These are phyloP conservation scores for Tichodroma muraria DNA, from an alignment of 2,113 vertebrate genomes.

Conservation along the genomic window DNA sequence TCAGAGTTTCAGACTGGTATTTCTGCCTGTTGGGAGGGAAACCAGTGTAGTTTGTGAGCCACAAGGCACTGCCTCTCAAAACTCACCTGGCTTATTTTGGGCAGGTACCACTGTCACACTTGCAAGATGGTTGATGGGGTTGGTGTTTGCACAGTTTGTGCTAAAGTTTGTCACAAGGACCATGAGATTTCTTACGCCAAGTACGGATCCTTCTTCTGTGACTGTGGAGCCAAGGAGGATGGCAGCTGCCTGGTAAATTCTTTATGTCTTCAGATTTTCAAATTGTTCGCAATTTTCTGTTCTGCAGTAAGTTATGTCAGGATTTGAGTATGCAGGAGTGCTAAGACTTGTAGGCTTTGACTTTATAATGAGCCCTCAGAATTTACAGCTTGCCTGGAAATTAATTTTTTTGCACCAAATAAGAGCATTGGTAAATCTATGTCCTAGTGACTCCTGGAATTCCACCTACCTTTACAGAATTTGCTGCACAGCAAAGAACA, in stretches of 20 bases:
- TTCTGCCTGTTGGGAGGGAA: conserved; percentile 76
- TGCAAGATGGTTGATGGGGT: conserved; percentile 99
- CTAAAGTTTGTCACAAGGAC: conserved; percentile 99
- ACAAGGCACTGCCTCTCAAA: background rate
- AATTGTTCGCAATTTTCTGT: background rate
- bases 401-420: background rate
- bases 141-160: conserved; percentile 97
- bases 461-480: background rate
- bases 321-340: accelerated
- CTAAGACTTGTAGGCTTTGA: background rate
- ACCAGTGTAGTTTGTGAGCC: conserved; percentile 5
- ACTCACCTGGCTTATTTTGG: background rate
- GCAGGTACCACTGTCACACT: conserved; percentile 99
- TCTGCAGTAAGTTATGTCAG: background rate
- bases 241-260: conserved; percentile 96
- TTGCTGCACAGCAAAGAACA: background rate
- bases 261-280: background rate
- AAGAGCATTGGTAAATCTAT: background rate
- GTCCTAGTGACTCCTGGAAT: background rate
- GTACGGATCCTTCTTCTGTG: conserved; percentile 98
- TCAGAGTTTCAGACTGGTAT: conserved; percentile 56
- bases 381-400: background rate
- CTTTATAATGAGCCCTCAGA: background rate
- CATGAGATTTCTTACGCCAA: conserved; percentile 99
- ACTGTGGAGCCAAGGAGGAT: conserved; percentile 98